These are phyloP conservation scores for Capitulum mitella DNA, from an alignment of 2,888 invertebrate genomes.

Conservation along the genomic window DNA sequence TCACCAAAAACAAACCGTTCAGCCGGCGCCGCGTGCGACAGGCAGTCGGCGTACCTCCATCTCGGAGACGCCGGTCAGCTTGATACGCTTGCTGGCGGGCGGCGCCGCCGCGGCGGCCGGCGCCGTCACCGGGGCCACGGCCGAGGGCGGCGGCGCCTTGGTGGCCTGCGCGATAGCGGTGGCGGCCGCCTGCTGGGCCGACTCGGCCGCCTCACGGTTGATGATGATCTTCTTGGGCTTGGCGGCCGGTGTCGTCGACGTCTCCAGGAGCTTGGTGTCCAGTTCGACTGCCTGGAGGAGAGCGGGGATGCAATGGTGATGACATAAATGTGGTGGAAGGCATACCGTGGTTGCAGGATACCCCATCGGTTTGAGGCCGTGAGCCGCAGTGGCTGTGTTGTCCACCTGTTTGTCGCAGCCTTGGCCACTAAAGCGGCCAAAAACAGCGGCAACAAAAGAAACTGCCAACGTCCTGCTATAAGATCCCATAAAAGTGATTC, in stretches of 20 bases:
- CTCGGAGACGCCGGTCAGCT: background rate
- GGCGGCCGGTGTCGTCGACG: background rate
- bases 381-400: too few species aligned
- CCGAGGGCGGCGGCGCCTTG: background rate
- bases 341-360: too few species aligned
- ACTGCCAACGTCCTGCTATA: too few species aligned
- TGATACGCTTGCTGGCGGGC: background rate
- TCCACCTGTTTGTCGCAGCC: too few species aligned
- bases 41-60: background rate
- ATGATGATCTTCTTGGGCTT: constrained; percentile 11
- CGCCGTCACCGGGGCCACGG: background rate
- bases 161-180: background rate
- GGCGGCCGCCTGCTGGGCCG: constrained; percentile 11
- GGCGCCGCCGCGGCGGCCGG: background rate
- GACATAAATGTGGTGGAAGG: too few species aligned
- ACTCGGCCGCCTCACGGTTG: background rate
- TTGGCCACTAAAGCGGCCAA: too few species aligned
- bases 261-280: constrained; percentile 1
- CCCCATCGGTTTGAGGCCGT: too few species aligned
- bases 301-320: too few species aligned
- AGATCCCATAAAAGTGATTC: too few species aligned
- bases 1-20: too few species aligned
- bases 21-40: too few species aligned
- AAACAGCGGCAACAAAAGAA: too few species aligned
- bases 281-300: background rate